Base-by-base conservation (phyloP, 2,113 vertebrate genomes). In the Dissostichus mawsoni region DNA sequence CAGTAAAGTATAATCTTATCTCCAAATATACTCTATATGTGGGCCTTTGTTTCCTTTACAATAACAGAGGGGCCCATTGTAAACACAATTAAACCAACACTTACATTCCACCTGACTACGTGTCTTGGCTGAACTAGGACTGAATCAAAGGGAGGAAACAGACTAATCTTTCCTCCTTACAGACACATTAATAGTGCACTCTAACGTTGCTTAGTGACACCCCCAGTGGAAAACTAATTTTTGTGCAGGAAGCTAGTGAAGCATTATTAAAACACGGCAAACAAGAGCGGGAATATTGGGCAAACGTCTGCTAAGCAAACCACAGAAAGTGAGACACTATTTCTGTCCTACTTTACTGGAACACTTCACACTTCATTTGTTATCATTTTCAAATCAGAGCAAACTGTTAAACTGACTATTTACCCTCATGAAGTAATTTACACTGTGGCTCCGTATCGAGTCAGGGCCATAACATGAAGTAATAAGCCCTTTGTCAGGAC, bases 211-310 rank as follows among this genome's bases (percentile, higher is more conserved):
- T 82, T 80, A 33, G 92, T 87, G 89, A 92, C 91, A 87, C 78
- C 80, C 64, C 53, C 80, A 48, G 84, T 92, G 87, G 90, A 93
- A 93, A 92, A 90, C 82, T 79, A 36, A 83, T 90, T 93, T 92
- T 90, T 91, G 76, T 76, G 80, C 83, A 86, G 80, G 90, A 89
- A 89, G 86, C 71, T 29, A 84, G 81, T 90, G 83, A 84, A 90
- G 89, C 91, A 52, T 88, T 81, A 80, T 83, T 87, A 93, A 93
- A 92, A 84, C 81, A 89, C 48, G 11, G 84, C 91, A 93, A 92
- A 93, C 91, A 93, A 84, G 86, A 81, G 86, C 53, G 16, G 55
- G 77, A 87, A 89, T 90, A 87, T 81, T 79, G 76, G 72, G 82
- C 71, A 81, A 90, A 90, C 45, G 87, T 83, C 85, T 86, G 84